A percentile compares a stretch with the other conserved stretches of the same genome.
phyloP scores from a whole-genome alignment of 2,888 invertebrate species.

The Cephus spinipes region DNA sequence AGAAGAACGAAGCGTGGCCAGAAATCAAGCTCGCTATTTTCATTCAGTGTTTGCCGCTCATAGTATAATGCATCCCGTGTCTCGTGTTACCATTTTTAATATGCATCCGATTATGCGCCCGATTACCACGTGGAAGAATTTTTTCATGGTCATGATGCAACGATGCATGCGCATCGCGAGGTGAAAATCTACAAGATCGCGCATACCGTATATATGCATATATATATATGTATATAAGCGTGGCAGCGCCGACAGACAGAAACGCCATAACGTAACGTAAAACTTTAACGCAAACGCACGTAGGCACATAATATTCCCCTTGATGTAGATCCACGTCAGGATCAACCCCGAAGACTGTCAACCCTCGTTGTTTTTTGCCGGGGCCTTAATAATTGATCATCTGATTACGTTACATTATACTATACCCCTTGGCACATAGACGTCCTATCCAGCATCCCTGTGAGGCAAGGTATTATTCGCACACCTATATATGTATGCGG shows the following conservation, averaged over 20 bases:
- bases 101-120: neutral
- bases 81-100: neutral
- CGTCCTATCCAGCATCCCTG: conserved; percentile 27
- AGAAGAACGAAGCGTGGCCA: neutral
- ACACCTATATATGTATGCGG: conserved; percentile 43
- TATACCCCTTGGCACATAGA: conserved; percentile 38
- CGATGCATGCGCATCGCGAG: neutral
- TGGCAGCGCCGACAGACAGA: neutral
- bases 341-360: conserved; percentile 46
- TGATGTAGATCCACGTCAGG: neutral
- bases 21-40: neutral
- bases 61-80: neutral
- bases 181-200: neutral
- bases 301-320: neutral
- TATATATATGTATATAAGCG: no score
- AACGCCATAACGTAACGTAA: neutral
- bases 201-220: neutral
- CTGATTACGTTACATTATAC: conserved; percentile 65
- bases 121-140: neutral
- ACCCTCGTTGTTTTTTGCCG: conserved; percentile 65
- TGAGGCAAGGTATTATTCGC: conserved; percentile 53
- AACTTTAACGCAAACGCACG: neutral
- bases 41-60: neutral
- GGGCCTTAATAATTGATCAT: conserved; percentile 66
- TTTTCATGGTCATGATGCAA: neutral